phyloP scores from a whole-genome alignment of 2,113 vertebrate genomes.

The Pardalotus punctatus region DNA sequence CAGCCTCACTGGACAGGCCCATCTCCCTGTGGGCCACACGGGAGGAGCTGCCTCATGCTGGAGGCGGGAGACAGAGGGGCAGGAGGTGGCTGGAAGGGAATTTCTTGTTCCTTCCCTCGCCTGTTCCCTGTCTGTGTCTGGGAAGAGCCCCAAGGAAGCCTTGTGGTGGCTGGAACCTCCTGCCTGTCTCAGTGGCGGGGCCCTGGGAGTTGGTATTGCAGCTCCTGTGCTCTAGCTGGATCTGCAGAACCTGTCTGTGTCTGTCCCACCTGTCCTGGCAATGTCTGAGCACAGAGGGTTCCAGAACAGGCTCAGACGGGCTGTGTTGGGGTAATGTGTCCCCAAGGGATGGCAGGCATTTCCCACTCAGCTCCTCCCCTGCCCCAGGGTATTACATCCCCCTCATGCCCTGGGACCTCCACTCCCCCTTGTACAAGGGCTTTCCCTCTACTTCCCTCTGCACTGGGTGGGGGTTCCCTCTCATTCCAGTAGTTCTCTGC shows the following conservation, averaged over 20 bases:
- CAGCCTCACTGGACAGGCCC: rapidly evolving
- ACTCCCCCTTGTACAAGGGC: rapidly evolving
- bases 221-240: not conserved
- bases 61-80: not conserved
- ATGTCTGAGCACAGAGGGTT: rapidly evolving
- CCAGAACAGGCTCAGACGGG: not conserved
- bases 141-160: not conserved
- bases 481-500: not conserved
- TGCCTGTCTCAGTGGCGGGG: rapidly evolving
- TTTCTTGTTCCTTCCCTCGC: not conserved
- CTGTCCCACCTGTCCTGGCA: rapidly evolving
- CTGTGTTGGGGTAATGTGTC: not conserved
- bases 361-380: rapidly evolving
- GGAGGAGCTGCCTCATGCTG: not conserved
- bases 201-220: rapidly evolving
- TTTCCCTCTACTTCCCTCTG: not conserved
- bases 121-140: not conserved
- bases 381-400: not conserved
- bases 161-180: rapidly evolving
- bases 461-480: not conserved
- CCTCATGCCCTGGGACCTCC: not conserved
- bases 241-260: not conserved
- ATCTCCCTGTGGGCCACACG: rapidly evolving
- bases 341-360: rapidly evolving
- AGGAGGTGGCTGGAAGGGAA: not conserved